Base-by-base conservation (phyloP, 2,113 vertebrate genomes). In the Calypte anna region DNA sequence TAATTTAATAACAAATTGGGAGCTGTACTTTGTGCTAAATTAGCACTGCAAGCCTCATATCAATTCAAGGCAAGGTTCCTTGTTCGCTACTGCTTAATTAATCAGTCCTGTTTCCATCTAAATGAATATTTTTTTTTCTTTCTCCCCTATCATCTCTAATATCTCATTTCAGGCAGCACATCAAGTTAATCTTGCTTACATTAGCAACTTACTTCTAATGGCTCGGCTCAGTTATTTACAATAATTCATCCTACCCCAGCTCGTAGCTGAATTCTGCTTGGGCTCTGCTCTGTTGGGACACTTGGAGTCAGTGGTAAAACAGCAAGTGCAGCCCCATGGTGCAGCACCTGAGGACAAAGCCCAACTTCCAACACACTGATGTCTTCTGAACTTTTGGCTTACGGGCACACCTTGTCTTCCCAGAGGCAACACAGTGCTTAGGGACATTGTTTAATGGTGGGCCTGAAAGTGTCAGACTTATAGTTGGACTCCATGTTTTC, bases 111-210 rank as follows among this genome's bases (percentile, higher is more conserved):
- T 86, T 95, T 88, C 91, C 86, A 91, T 90, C 81, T 94, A 95
- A 88, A 93, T 91, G 91, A 95, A 95, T 95, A 94, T 92, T 97
- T 97, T 96, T n/a, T 96, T 96, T 73, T 93, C 66, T 87, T 67
- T 95, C 85, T 86, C 76, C 72, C 46, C 93, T 95, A 96, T 96
- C 95, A 97, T 93, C 90, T 93, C 84, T 92, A 96, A 95, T 92
- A 96, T 98, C 96, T 96, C 91, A 96, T 96, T 96, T 90, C 80
- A 93, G 85, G 86, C 89, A 94, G 77, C 80, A 77, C 57, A 86
- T 93, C 82, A 89, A 95, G 95, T 96, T 95, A 96, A 97, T 97
- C 97, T 97, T 88, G 88, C 95, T 96, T 96, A 86, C 73, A 95
- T 96, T 93, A 94, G 93, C 96, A 97, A 92, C 69, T 94, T 96